Evolutionary conservation across 2,113 vertebrate genomes (phyloP).

Genomic region (Pseudolaguvia tuberculata): DNA sequence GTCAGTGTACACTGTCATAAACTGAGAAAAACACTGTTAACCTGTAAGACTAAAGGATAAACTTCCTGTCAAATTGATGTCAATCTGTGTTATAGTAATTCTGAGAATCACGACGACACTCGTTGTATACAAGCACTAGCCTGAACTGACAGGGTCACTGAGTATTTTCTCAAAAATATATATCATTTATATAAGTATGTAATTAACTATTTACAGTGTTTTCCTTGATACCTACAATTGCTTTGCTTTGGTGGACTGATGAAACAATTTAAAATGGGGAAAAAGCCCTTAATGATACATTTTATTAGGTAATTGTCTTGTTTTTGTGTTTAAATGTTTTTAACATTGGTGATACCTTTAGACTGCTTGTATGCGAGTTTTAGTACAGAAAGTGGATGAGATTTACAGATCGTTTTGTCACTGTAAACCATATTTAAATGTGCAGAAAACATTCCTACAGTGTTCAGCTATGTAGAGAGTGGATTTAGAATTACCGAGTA

Average conservation of each 20-base stretch:
- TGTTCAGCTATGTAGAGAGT: slow-evolving; percentile 8
- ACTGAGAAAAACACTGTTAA: slow-evolving; percentile 19
- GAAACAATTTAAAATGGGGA: not conserved
- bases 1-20: slow-evolving; percentile 25
- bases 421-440: not conserved
- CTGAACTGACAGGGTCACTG: slow-evolving; percentile 38
- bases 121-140: slow-evolving; percentile 51
- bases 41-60: slow-evolving; percentile 15
- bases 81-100: slow-evolving; percentile 54
- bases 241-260: slow-evolving; percentile 31
- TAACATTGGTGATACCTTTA: not conserved
- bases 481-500: not conserved
- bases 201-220: slow-evolving; percentile 26
- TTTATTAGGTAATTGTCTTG: slow-evolving; percentile 3
- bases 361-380: slow-evolving; percentile 20
- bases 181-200: slow-evolving; percentile 13
- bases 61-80: slow-evolving; percentile 60
- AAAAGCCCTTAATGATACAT: slow-evolving; percentile 22
- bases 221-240: slow-evolving; percentile 10
- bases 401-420: slow-evolving; percentile 3
- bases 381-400: not conserved
- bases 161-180: slow-evolving; percentile 41
- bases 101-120: slow-evolving; percentile 56
- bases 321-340: slow-evolving; percentile 28
- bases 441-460: slow-evolving; percentile 30